Conservation (phyloP, 2,888 invertebrate species). For the Heteropelma amictum region DNA sequence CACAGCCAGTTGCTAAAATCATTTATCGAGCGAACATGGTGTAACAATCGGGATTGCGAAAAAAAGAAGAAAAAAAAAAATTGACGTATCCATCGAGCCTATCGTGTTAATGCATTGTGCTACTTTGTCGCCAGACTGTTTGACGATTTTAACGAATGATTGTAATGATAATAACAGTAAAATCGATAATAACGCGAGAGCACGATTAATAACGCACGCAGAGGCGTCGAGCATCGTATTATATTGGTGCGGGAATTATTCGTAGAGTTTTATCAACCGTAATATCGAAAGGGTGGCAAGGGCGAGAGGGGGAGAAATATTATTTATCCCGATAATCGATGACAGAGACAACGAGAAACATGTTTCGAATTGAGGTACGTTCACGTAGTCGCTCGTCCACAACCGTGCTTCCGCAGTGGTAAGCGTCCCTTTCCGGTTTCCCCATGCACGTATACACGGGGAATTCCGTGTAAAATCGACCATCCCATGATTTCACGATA, state of each 20-base stretch:
- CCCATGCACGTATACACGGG: not conserved
- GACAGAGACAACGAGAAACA: slow-evolving; percentile 57
- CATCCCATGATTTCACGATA: not conserved
- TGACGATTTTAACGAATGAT: too few relatives aligned
- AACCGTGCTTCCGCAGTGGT: slow-evolving; percentile 8
- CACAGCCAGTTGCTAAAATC: slow-evolving; percentile 69
- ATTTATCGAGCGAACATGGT: slow-evolving; percentile 45
- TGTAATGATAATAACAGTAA: too few relatives aligned
- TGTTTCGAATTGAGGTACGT: slow-evolving; percentile 69
- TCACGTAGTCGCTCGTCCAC: slow-evolving; percentile 39
- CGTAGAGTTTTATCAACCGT: too few relatives aligned
- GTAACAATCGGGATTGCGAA: slow-evolving; percentile 17
- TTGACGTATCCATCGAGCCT: too few relatives aligned
- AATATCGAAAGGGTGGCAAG: too few relatives aligned
- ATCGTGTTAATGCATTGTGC: slow-evolving; percentile 20
- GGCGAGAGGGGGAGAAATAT: not conserved
- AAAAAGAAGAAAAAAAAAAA: not conserved
- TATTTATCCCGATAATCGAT: slow-evolving; percentile 33
- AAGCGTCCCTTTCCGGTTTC: slow-evolving; percentile 16
- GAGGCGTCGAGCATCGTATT: slow-evolving; percentile 2
- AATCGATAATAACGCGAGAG: not conserved
- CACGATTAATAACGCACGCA: not conserved
- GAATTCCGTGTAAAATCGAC: not conserved
- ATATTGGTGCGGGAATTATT: slow-evolving; percentile 21
- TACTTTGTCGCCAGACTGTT: not conserved